Conservation (phyloP, 2,797 vertebrate species). For the Rhinatrema bivittatum region DNA sequence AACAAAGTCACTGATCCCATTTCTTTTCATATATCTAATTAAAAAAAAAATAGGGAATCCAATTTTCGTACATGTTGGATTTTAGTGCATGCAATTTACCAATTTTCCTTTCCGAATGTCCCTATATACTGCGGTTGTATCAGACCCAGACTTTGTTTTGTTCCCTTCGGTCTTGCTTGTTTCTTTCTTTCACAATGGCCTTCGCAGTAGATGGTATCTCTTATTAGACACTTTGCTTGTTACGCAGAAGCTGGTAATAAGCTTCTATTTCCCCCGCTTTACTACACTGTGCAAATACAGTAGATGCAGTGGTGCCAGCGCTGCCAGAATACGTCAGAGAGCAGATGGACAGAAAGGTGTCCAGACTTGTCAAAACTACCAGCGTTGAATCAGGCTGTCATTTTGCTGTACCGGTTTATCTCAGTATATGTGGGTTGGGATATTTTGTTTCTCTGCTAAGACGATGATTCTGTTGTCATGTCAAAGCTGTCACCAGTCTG, state of each 20-base stretch:
- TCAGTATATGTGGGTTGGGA: no score
- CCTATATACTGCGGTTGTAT: neutral
- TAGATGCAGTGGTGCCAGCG: conserved; percentile 4
- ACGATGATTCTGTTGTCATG: no score
- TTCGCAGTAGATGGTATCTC: neutral
- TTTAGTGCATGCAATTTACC: conserved; percentile 16
- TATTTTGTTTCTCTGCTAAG: no score
- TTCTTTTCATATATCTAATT: conserved; percentile 44
- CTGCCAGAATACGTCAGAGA: conserved; percentile 2
- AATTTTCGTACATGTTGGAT: conserved; percentile 23
- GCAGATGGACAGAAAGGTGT: neutral
- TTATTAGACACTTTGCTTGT: neutral
- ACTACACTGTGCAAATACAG: neutral
- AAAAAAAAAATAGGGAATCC: conserved; percentile 46
- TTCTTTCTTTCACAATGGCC: conserved; percentile 7
- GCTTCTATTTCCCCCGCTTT: conserved; percentile 10
- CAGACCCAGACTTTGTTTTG: neutral
- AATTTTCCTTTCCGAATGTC: conserved; percentile 14
- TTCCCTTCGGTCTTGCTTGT: neutral
- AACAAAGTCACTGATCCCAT: conserved; percentile 55
- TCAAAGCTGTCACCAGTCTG: no score
- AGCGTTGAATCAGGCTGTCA: neutral
- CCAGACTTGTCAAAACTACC: conserved; percentile 3
- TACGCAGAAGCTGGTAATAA: conserved; percentile 4
- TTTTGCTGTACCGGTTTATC: conserved; percentile 4